A percentile compares a stretch with the other conserved stretches of the same genome.
Evolutionary conservation across 2,113 vertebrate species (phyloP).

Genomic region (Ailuropoda melanoleuca): DNA sequence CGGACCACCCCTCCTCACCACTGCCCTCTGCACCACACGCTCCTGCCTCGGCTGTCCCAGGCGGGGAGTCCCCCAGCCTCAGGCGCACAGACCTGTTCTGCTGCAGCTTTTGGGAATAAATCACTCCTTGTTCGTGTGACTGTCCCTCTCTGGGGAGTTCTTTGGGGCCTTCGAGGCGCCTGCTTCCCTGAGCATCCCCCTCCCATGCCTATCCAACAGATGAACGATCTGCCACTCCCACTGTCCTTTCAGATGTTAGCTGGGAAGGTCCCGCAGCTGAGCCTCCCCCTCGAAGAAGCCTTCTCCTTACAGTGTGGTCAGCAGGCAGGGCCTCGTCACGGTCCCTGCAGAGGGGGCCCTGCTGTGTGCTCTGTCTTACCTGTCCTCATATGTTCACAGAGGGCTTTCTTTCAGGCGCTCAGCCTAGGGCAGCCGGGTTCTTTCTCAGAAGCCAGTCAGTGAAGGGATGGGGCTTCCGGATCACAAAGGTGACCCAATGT

Average conservation of each 20-base stretch:
- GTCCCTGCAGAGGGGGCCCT: neutral
- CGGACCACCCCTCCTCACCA: rapidly evolving
- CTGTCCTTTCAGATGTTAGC: neutral
- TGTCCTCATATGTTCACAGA: neutral
- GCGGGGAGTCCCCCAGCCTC: neutral
- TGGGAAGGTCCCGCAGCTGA: neutral
- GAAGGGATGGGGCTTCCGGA: neutral
- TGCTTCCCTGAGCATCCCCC: neutral
- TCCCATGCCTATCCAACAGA: neutral
- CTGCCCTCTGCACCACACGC: neutral
- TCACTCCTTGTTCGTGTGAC: rapidly evolving
- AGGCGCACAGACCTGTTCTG: rapidly evolving
- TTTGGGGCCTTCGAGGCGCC: neutral
- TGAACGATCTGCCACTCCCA: neutral
- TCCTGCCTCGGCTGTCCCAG: neutral
- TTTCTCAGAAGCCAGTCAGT: neutral
- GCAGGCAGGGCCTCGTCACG: rapidly evolving
- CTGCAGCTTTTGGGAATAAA: rapidly evolving
- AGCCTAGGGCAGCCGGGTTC: neutral
- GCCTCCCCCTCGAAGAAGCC: neutral
- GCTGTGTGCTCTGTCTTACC: neutral
- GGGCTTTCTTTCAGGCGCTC: neutral
- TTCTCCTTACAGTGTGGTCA: no score
- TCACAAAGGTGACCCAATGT: neutral
- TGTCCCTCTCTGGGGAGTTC: neutral